Percentiles rank a stretch among this genome's conserved stretches.
These are phyloP conservation scores for Acrossocheilus fasciatus DNA, from an alignment of 2,797 vertebrate genomes.

Conservation along the genomic window DNA sequence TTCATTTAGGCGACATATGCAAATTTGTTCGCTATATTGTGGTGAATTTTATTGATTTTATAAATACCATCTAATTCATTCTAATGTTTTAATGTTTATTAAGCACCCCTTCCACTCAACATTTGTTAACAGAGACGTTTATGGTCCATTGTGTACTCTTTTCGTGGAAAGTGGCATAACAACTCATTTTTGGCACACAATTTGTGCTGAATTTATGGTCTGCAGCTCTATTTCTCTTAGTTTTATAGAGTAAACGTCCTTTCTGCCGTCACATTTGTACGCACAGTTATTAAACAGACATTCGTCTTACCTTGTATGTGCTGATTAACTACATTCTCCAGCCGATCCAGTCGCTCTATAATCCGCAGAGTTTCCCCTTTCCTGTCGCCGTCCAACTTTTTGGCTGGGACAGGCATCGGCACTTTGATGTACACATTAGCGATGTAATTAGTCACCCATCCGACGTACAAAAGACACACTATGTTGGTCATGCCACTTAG, in stretches of 20 bases:
- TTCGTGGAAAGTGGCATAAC: neutral
- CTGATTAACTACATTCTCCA: constrained; percentile 97
- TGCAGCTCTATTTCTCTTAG: neutral
- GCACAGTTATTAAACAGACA: neutral
- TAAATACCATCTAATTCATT: neutral
- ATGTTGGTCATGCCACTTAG: constrained; percentile 99
- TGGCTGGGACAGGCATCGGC: constrained; percentile 89
- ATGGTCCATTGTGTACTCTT: neutral
- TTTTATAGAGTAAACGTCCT: neutral
- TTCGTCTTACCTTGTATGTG: constrained; percentile 93
- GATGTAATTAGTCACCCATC: constrained; percentile 98
- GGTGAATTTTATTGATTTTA: neutral
- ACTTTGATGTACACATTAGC: constrained; percentile 94
- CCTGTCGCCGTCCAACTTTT: constrained; percentile 93
- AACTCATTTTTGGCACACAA: too few relatives aligned
- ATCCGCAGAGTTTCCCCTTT: constrained; percentile 94
- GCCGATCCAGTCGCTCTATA: constrained; percentile 93
- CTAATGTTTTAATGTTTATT: neutral
- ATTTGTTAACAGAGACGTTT: neutral
- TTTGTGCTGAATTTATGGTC: neutral
- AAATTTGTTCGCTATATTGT: neutral
- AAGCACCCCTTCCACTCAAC: neutral
- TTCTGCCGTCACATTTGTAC: too few relatives aligned
- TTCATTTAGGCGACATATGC: neutral
- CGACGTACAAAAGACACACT: constrained; percentile 95